A percentile compares a stretch with the other conserved stretches of the same genome.
Evolutionary conservation across 2,113 vertebrate genomes (phyloP).

Genomic region (Mirounga angustirostris): DNA sequence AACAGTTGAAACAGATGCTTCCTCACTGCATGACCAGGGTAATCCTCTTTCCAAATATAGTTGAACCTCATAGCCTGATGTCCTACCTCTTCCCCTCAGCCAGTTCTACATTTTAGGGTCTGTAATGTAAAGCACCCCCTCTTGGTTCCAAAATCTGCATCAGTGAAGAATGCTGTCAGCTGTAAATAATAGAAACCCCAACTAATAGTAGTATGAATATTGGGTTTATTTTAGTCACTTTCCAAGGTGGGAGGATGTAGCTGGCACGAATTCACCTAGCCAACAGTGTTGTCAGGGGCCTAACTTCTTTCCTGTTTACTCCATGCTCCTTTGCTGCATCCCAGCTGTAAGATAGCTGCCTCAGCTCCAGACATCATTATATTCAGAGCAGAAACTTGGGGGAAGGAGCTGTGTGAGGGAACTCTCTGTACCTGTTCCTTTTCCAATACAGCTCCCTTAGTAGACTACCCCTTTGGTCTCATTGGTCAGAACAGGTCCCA

Average conservation of each 20-base stretch:
- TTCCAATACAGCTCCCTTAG: not conserved
- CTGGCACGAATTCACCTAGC: not conserved
- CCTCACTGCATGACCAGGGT: not conserved
- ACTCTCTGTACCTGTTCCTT: not conserved
- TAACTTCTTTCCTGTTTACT: not conserved
- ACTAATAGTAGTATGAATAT: not conserved
- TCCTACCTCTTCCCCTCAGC: not conserved
- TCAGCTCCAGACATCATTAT: not conserved
- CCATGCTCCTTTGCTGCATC: not conserved
- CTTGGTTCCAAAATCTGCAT: not conserved
- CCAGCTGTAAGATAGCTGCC: not conserved
- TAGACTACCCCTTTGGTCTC: not conserved
- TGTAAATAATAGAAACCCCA: not conserved
- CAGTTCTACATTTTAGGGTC: not conserved
- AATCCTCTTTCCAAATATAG: not conserved
- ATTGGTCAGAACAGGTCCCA: not conserved
- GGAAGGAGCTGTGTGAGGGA: not conserved
- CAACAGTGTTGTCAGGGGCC: not conserved
- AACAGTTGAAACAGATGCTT: not conserved
- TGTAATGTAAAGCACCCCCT: not conserved
- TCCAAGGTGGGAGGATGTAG: not conserved
- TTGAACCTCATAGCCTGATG: not conserved
- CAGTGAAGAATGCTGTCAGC: not conserved
- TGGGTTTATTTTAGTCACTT: constrained; percentile 9
- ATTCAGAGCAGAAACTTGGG: not conserved